Evolutionary conservation across 2,797 vertebrate genomes (phyloP), one percentile per base, ranked within the genome.

Genomic region (Merluccius polli): DNA sequence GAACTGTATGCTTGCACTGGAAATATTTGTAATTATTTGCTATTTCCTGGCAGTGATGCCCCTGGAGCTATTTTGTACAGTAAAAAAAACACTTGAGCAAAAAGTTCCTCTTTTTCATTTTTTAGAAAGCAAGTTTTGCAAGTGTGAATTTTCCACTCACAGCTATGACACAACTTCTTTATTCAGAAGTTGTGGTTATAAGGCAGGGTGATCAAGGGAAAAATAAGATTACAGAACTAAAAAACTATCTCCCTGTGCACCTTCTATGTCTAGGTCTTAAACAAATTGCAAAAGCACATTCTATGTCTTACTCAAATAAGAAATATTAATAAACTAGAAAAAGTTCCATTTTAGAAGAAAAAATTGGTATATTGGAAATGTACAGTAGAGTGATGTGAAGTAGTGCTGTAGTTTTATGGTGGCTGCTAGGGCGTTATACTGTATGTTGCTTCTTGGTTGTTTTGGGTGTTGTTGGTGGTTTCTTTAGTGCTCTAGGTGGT

Each of bases 41-140:
- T 74, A 36, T 81, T 86, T 89, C 78, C 83, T 36, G 78, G 70
- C 74, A 83, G 59, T 36, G 33, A 73, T 52, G 75, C 80, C 79
- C 77, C 36, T 48, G 69, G 7, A 5, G 21, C 59, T 84, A 81
- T 86, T 63, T 86, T 86, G 73, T 82, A 27, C 7, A 71, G 7
- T 36, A 38, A 15, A 70, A 1, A 12, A 31, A 3, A 13, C 36
- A 21, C 44, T 21, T 11, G 31, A 18, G 4, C 32, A 69, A 69
- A 71, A 67, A 59, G 48, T 92, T 93, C 89, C 89, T 84, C 88
- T 90, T 91, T 93, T 84, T 82, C 31, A 24, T 80, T 69, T 86
- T 87, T 89, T 73, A 85, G 82, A 86, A 78, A 70, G 73, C 70
- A 82, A 73, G 82, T 91, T 90, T 88, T 90, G 89, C 86, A 92